Conservation (phyloP, 64 coral and sea anemone genomes). For the Trachythela sp. region DNA sequence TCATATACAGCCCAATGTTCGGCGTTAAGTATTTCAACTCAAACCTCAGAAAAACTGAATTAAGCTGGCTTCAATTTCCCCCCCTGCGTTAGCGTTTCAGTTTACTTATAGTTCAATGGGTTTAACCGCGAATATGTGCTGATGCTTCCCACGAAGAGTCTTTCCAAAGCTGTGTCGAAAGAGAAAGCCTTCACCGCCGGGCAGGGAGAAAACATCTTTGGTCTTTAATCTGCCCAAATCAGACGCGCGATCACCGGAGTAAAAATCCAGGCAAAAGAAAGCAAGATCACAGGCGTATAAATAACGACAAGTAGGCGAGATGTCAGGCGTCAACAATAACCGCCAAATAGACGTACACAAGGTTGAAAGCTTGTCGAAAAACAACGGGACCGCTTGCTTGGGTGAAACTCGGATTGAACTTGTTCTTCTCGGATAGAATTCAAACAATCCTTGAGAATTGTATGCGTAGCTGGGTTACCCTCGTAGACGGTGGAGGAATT, state of each 20-base stretch:
- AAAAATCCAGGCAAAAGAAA: slow-evolving; percentile 53
- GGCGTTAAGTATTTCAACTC: too few species aligned
- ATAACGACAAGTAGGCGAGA: neutral
- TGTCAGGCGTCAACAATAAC: neutral
- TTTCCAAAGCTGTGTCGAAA: neutral
- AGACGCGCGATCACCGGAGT: too few species aligned
- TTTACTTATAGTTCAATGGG: too few species aligned
- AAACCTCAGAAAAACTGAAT: too few species aligned
- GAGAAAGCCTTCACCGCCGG: neutral
- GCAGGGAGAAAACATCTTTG: neutral
- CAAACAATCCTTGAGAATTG: slow-evolving; percentile 12
- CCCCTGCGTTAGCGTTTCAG: too few species aligned
- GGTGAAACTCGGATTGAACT: slow-evolving; percentile 17
- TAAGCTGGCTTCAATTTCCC: too few species aligned
- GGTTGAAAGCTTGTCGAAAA: too few species aligned
- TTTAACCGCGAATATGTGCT: neutral
- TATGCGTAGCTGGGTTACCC: slow-evolving; percentile 41
- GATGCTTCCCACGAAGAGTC: neutral
- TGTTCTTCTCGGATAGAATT: slow-evolving; percentile 39
- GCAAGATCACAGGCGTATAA: slow-evolving; percentile 7
- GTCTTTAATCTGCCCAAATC: slow-evolving; percentile 21
- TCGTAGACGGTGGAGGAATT: neutral
- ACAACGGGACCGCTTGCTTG: slow-evolving; percentile 41
- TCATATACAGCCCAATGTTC: too few species aligned
- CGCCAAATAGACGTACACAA: neutral